Conservation (phyloP, 2,797 vertebrate genomes). For the Meda fulgida region DNA sequence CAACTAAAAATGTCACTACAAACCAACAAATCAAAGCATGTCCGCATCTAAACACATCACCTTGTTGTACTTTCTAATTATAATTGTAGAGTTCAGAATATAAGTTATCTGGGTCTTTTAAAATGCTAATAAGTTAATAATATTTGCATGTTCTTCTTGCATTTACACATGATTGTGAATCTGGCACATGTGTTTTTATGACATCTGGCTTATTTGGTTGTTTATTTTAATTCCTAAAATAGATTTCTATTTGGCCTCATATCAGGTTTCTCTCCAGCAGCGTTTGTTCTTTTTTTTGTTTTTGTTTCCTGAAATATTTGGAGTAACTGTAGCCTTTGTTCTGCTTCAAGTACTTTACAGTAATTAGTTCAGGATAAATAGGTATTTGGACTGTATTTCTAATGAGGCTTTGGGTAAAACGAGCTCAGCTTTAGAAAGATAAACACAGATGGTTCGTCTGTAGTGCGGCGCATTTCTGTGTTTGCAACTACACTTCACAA, state of each 20-base stretch:
- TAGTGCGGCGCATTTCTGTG: neutral
- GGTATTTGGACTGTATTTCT: constrained; percentile 12
- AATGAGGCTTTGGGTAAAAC: constrained; percentile 14
- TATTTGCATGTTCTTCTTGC: neutral
- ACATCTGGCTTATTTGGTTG: neutral
- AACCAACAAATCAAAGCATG: neutral
- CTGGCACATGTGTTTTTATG: neutral
- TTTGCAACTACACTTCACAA: neutral
- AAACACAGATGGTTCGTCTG: constrained; percentile 24
- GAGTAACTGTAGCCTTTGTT: neutral
- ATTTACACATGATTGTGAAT: neutral
- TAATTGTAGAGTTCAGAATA: neutral
- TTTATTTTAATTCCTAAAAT: constrained; percentile 15
- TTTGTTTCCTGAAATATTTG: neutral
- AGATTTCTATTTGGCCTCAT: neutral
- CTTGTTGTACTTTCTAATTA: neutral
- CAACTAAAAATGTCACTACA: neutral
- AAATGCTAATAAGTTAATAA: neutral
- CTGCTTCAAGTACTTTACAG: neutral
- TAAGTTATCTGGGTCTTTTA: neutral
- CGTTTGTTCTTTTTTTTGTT: neutral
- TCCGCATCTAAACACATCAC: neutral
- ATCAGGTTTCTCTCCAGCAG: constrained; percentile 3
- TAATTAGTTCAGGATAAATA: constrained; percentile 25
- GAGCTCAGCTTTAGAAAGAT: neutral